Evolutionary conservation across 2,113 vertebrate species (phyloP), one percentile per base, ranked within the genome.

Genomic region (Rutilus rutilus): DNA sequence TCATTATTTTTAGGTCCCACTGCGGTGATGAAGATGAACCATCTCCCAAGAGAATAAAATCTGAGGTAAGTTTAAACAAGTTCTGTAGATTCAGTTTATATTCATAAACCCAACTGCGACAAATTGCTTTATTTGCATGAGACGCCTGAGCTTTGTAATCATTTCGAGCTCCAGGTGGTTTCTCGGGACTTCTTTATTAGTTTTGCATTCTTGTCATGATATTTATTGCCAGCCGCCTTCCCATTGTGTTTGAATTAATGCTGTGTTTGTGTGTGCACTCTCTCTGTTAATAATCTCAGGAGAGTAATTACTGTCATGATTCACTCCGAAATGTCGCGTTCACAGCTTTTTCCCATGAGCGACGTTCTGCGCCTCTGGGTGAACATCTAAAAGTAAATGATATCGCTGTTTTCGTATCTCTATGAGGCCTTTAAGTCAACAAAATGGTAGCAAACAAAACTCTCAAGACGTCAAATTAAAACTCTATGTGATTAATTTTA

Each of bases 21-120:
- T 97, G 96, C 90, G 97, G 97, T 83, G 97, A 98, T 87, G 92
- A 96, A 92, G 97, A 98, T 83, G 97, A 99, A 88, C 95, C 97
- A 59, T 99, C 98, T 27, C 97, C 97, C 3, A 99, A 99, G 90
- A 96, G 97, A 91, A 98, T 99, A 89, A 99, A 99, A 92, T 95
- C 96, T 8, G 98, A 99, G 97, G 97, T 98, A 91, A 86, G 87
- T 60, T 67, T 54, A 69, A 69, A 27, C 27, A 15, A 36, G 75
- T 52, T 39, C 36, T 75, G 42, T 83, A 45, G 27, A 45, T 59
- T 74, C 75, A 74, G 57, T 69, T 64, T 36, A 25, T 59, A 27
- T 67, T 67, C 50, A 50, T 78, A 52, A 65, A 50, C 45, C 50
- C 57, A 9, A 25, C 50, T 47, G 25, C 17, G 25, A 76, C 67